Percentiles rank a stretch among this genome's conserved stretches.
phyloP scores from a whole-genome alignment of 2,113 vertebrate species.

The Hemiscyllium ocellatum region DNA sequence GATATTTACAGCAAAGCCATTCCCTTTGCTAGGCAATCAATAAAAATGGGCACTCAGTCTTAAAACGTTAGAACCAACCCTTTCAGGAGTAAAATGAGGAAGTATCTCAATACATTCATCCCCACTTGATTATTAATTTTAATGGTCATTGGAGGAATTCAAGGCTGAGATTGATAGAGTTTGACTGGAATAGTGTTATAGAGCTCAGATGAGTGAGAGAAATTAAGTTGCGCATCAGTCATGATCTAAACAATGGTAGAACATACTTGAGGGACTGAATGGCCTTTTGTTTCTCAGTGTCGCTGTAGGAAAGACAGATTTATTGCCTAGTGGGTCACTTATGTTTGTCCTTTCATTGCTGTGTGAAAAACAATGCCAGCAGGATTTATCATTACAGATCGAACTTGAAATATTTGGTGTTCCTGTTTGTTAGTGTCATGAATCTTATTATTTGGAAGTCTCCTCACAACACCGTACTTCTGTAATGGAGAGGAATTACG shows the following conservation, averaged over 20 bases:
- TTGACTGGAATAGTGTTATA: background rate
- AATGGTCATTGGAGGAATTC: background rate
- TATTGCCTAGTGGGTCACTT: background rate
- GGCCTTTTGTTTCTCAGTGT: background rate
- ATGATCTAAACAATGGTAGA: background rate
- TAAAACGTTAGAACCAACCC: background rate
- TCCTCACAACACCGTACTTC: background rate
- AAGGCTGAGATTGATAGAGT: background rate
- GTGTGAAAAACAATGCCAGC: background rate
- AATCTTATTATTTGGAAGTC: conserved; percentile 41
- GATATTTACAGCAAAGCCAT: background rate
- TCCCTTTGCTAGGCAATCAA: background rate
- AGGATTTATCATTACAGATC: background rate
- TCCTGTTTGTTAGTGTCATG: background rate
- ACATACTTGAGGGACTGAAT: background rate
- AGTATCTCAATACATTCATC: background rate
- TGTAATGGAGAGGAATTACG: too few species aligned
- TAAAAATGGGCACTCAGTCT: background rate
- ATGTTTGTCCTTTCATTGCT: background rate
- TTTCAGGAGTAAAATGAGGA: background rate
- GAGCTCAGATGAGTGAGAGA: background rate
- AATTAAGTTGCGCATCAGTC: background rate
- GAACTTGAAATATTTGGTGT: background rate
- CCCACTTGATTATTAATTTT: background rate
- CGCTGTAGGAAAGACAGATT: background rate